A percentile compares a stretch with the other conserved stretches of the same genome.
Evolutionary conservation across 2,888 invertebrate species (phyloP).

Genomic region (Dolichopus griseipennis): DNA sequence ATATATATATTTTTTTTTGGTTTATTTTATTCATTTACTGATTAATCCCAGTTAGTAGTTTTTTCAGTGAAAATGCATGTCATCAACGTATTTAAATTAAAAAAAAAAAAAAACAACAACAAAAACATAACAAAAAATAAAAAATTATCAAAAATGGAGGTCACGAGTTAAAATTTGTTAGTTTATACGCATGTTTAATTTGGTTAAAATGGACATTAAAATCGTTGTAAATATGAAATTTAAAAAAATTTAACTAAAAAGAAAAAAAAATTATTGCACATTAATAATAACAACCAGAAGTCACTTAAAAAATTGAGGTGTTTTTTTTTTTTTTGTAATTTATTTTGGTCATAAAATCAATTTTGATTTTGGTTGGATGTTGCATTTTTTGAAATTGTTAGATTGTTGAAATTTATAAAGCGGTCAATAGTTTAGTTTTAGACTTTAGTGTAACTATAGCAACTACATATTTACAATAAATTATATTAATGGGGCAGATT

Average conservation of each 20-base stretch:
- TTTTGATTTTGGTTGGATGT: too few species aligned
- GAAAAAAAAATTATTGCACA: neutral
- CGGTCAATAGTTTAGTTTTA: too few species aligned
- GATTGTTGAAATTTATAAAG: too few species aligned
- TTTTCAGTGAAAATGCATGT: neutral
- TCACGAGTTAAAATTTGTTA: neutral
- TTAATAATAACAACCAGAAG: neutral
- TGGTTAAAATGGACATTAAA: constrained; percentile 3
- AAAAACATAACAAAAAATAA: neutral
- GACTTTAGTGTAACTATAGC: too few species aligned
- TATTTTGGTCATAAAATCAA: neutral
- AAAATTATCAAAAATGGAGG: neutral
- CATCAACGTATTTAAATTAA: neutral
- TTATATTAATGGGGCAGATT: too few species aligned
- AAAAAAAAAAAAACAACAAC: neutral
- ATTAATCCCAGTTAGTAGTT: neutral
- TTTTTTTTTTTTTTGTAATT: neutral
- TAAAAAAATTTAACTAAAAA: too few species aligned
- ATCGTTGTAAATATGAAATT: neutral
- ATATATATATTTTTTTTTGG: too few species aligned
- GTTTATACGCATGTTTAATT: neutral
- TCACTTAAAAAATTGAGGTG: neutral
- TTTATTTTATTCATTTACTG: too few species aligned
- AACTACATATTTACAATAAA: too few species aligned
- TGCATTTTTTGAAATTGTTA: too few species aligned